Percentiles rank a stretch among this genome's conserved stretches.
Evolutionary conservation across 2,888 invertebrate species (phyloP).

Genomic region (Microchrysa polita): DNA sequence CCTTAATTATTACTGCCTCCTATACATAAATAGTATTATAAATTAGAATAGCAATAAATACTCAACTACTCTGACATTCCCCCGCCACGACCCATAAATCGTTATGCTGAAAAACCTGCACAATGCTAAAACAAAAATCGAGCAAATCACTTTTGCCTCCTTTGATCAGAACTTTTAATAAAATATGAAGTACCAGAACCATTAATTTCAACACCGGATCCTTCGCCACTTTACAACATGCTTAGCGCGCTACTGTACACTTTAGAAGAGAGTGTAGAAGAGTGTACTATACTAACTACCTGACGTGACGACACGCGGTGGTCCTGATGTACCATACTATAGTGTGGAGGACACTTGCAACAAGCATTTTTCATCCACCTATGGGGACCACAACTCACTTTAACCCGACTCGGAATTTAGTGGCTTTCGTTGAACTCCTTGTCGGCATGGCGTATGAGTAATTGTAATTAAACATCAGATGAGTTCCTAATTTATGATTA

Average conservation of each 20-base stretch:
- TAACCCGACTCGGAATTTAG: background rate
- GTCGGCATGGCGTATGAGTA: constrained; percentile 40
- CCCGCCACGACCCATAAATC: too few species aligned
- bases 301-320: too few species aligned
- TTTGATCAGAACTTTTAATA: background rate
- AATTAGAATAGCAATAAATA: too few species aligned
- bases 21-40: too few species aligned
- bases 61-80: too few species aligned
- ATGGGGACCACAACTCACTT: constrained; percentile 32
- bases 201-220: constrained; percentile 10
- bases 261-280: too few species aligned
- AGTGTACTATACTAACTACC: too few species aligned
- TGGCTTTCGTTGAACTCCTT: background rate
- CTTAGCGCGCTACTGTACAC: background rate
- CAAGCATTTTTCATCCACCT: constrained; percentile 23
- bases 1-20: too few species aligned
- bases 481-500: constrained; percentile 51
- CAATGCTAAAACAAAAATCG: too few species aligned
- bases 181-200: constrained; percentile 2
- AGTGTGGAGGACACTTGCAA: background rate
- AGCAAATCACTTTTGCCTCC: background rate
- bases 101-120: too few species aligned
- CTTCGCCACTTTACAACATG: constrained; percentile 9
- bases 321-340: too few species aligned
- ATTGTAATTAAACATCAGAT: constrained; percentile 52